These are phyloP conservation scores for Rhinella marina DNA, from an alignment of 2,797 vertebrate species.

Conservation along the genomic window DNA sequence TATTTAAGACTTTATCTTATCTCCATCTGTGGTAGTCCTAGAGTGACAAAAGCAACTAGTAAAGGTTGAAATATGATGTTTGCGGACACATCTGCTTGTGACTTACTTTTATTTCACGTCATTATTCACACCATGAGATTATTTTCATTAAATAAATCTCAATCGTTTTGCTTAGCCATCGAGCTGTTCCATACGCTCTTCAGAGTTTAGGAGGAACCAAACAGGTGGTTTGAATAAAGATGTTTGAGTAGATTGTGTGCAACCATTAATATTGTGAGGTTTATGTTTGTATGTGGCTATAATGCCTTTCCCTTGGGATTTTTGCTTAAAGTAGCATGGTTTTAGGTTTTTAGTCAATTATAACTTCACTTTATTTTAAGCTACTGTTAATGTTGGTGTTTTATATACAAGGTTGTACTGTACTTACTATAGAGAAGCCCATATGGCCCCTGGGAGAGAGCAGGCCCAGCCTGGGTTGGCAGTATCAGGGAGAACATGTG, in stretches of 20 bases:
- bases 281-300: background rate
- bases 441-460: no score
- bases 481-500: no score
- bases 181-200: background rate
- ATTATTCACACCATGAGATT: background rate
- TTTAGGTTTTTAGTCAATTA: no score
- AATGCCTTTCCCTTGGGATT: no score
- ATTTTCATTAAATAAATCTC: background rate
- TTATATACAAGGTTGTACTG: no score
- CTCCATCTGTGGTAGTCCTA: slow-evolving; percentile 23
- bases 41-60: slow-evolving; percentile 26
- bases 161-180: background rate
- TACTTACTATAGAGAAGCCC: no score
- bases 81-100: slow-evolving; percentile 24
- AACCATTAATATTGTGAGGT: no score
- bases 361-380: no score
- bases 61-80: slow-evolving; percentile 36
- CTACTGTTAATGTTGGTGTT: no score
- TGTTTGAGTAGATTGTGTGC: background rate
- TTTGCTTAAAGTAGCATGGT: no score
- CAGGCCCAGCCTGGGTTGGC: no score
- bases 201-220: background rate
- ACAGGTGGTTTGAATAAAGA: slow-evolving; percentile 14
- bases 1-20: slow-evolving; percentile 28
- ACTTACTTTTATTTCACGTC: slow-evolving; percentile 13